Evolutionary conservation across 2,113 vertebrate genomes (phyloP), one percentile per base, ranked within the genome.

Genomic region (Mandrillus leucophaeus): DNA sequence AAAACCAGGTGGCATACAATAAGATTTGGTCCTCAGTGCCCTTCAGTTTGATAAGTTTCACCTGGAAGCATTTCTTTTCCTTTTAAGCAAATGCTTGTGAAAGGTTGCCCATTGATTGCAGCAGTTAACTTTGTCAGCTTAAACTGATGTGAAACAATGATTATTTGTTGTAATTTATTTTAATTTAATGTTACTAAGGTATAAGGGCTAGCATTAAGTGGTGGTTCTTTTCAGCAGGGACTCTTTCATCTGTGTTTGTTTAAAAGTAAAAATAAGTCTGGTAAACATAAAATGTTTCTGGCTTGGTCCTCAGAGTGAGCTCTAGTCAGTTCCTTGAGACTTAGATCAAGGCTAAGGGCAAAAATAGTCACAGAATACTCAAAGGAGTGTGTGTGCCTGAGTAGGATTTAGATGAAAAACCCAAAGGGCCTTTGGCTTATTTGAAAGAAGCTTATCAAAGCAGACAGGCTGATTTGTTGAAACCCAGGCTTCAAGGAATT

Each of bases 141-240:
- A 93, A 88, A 87, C 38, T 27, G 66, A 88, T 22, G 55, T 90
- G 40, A 93, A 93, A 93, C 50, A 76, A 82, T 97, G 72, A 61
- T 55, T 97, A 81, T 94, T 92, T 96, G 76, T 95, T 93, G 90
- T 73, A 82, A 90, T 96, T 97, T 92, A 95, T 92, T 98, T 68
- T 90, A 84, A 92, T 87, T 95, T 94, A 94, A 90, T 92, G 75
- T 94, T 90, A 83, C 52, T 87, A 93, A 92, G 61, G 22, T 70
- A 72, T 61, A 96, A 95, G 48, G 83, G 68, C 50, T 92, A 89
- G 38, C 20, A 93, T 92, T 92, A 82, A 95, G 48, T 95, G 84
- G 43, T 75, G 93, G 27, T 75, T 81, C 66, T 96, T 93, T 95
- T 59, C 52, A 80, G 66, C 79, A 66, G 43, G 68, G 78, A 48